A percentile compares a stretch with the other conserved stretches of the same genome.
phyloP scores from a whole-genome alignment of 2,888 invertebrate species.

The Tachina grossa region DNA sequence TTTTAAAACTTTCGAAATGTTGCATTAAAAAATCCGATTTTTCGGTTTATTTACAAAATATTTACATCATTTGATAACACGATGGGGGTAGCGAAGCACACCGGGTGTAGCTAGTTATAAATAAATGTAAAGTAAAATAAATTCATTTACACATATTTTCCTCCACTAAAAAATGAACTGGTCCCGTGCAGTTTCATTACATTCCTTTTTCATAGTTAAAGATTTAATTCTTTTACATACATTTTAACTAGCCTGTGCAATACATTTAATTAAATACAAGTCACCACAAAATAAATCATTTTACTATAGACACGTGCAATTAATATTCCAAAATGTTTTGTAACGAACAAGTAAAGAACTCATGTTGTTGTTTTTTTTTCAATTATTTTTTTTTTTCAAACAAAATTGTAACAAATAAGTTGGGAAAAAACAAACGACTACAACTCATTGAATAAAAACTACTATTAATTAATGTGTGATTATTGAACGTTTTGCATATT shows the following conservation, averaged over 20 bases:
- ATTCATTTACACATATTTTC: too few species aligned
- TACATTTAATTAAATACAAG: neutral
- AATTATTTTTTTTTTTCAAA: neutral
- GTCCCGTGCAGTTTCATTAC: too few species aligned
- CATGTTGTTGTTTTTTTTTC: neutral
- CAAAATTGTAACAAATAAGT: slow-evolving; percentile 38
- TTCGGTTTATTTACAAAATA: too few species aligned
- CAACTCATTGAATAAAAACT: slow-evolving; percentile 15
- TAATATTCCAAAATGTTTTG: slow-evolving; percentile 38
- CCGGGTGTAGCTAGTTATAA: too few species aligned
- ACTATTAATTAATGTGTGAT: slow-evolving; percentile 48
- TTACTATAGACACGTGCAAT: slow-evolving; percentile 39
- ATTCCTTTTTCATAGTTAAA: neutral
- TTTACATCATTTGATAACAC: too few species aligned
- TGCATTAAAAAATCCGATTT: too few species aligned
- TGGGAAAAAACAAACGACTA: neutral
- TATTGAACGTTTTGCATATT: slow-evolving; percentile 31
- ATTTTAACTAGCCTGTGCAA: neutral
- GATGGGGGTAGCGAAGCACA: too few species aligned
- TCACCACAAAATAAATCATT: neutral
- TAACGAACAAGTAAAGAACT: neutral
- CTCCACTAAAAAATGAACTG: too few species aligned
- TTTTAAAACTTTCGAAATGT: too few species aligned
- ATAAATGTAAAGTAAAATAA: too few species aligned
- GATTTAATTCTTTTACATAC: neutral